Evolutionary conservation across 2,888 invertebrate genomes (phyloP).

Genomic region (Apocheima hispidaria): DNA sequence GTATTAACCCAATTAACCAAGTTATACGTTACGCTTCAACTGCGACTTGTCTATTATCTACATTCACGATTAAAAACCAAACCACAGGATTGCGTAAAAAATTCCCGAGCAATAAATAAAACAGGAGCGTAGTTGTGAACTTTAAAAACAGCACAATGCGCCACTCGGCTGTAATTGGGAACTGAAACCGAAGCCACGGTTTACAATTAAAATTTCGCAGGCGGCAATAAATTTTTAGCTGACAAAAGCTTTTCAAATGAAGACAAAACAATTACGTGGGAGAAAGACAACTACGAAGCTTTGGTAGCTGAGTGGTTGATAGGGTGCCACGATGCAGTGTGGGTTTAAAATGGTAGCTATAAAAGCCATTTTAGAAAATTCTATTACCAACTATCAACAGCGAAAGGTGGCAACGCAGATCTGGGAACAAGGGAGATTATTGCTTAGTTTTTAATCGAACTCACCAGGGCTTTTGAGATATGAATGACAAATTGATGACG

Average conservation of each 20-base stretch:
- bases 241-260: slow-evolving; percentile 61
- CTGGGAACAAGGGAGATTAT: too few species aligned
- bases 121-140: slow-evolving; percentile 33
- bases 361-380: too few species aligned
- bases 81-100: slow-evolving; percentile 35
- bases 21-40: neutral
- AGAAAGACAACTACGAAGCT: slow-evolving; percentile 9
- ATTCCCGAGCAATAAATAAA: slow-evolving; percentile 34
- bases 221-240: slow-evolving; percentile 76
- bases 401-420: too few species aligned
- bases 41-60: neutral
- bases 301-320: neutral
- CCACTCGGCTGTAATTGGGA: slow-evolving; percentile 20
- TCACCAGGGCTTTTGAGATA: too few species aligned
- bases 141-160: slow-evolving; percentile 39
- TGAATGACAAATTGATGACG: too few species aligned
- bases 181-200: slow-evolving; percentile 32
- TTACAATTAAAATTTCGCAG: slow-evolving; percentile 64
- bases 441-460: too few species aligned
- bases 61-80: slow-evolving; percentile 12
- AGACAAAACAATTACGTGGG: slow-evolving; percentile 40
- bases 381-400: too few species aligned
- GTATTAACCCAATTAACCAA: neutral
- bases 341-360: neutral
- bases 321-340: neutral